phyloP scores from a whole-genome alignment of 2,113 vertebrate genomes.

The Acrocephalus kingi region DNA sequence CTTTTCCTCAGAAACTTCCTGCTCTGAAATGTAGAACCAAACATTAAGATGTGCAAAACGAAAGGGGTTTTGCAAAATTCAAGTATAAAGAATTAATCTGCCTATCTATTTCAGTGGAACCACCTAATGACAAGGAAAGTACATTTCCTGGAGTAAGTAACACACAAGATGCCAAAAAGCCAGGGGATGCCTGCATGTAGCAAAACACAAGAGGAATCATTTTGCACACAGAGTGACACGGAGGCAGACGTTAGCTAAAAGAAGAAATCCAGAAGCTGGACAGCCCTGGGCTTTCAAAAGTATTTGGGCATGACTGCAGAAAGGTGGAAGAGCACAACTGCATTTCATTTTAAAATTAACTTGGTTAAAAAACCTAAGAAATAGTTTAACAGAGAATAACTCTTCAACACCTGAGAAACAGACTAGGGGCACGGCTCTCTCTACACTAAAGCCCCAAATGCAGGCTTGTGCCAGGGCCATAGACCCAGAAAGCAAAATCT shows the following conservation, averaged over 20 bases:
- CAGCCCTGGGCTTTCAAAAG: neutral
- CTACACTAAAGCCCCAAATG: neutral
- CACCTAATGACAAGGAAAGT: neutral
- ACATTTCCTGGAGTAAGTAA: neutral
- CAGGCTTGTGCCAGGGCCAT: neutral
- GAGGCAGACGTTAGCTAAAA: neutral
- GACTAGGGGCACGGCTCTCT: neutral
- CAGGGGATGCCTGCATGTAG: neutral
- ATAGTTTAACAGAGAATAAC: neutral
- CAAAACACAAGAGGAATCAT: neutral
- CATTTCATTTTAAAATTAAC: neutral
- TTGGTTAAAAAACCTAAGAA: neutral
- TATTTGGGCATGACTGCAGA: neutral
- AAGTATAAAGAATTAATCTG: neutral
- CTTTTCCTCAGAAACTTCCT: neutral
- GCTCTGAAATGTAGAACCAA: neutral
- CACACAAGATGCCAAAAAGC: neutral
- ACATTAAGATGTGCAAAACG: neutral
- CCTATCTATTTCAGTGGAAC: neutral
- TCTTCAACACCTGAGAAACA: neutral
- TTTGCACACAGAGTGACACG: accelerated
- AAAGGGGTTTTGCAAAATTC: neutral
- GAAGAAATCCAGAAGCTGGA: neutral
- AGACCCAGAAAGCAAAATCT: neutral
- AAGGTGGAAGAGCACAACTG: neutral